Base-by-base conservation (phyloP, 2,888 invertebrate genomes). In the Neelides folsomi region DNA sequence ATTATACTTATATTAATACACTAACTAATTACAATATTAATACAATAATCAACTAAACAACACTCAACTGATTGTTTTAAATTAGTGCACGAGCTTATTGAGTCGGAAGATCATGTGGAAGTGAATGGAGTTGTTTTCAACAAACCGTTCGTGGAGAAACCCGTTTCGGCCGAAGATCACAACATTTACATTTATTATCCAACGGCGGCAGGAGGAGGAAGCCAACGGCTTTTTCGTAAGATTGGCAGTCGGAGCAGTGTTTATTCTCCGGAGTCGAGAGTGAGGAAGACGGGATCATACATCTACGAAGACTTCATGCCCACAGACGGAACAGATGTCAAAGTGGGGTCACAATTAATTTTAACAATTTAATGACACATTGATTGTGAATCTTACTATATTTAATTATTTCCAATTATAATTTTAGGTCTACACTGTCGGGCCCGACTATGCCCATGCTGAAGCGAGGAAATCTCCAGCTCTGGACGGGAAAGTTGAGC, bases 291-390 rank as follows among this genome's bases (percentile, higher is more conserved):
- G 46, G 98, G 98, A 42, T 95, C 94, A 10, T 99, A 89, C 72
- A 95, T 99, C 69, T 99, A 99, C 71, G 98, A 99, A 77, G 97
- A 99, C 73, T 99, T 99, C 72, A 98, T 99, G 94, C 97, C 97
- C 6, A 98, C 98, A 37, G 98, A 98, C 78, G 98, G 98, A 5
- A 79, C 80, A 5, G 81, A 81, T 71, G 79, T 82, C 2, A 81
- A 81, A 72, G 79, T 77, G 63, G 54, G 55, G 18, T 36, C 12
- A 46, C n/a, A 9, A 13, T 8, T 41, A 15, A 12, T 10, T 13
- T 15, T n/a, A n/a, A n/a, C n/a, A n/a, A n/a, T n/a, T n/a, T n/a
- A n/a, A n/a, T n/a, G n/a, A n/a, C n/a, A n/a, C n/a, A n/a, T n/a
- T n/a, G n/a, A n/a, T n/a, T n/a, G n/a, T n/a, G n/a, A n/a, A n/a